These are phyloP conservation scores for Aspidiotus destructor DNA, from an alignment of 2,888 invertebrate genomes.

Conservation along the genomic window DNA sequence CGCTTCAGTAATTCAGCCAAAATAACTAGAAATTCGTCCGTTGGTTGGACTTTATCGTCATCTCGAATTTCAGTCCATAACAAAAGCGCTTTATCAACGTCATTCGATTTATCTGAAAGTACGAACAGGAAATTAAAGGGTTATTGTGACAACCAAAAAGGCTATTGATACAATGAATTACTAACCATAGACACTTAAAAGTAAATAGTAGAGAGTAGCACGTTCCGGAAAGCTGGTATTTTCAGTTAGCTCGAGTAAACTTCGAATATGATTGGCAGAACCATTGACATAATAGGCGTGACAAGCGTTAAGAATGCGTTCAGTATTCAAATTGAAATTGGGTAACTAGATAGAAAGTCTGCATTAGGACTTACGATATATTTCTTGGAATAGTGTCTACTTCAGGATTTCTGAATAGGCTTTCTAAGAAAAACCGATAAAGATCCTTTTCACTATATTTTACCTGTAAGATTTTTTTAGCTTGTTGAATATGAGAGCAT, in stretches of 20 bases:
- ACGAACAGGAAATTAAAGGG: constrained; percentile 10
- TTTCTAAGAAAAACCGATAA: not conserved
- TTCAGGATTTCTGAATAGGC: not conserved
- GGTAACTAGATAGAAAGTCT: constrained; percentile 43
- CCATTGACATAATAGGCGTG: constrained; percentile 52
- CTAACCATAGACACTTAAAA: constrained; percentile 59
- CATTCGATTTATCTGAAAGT: constrained; percentile 50
- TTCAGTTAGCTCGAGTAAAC: constrained; percentile 65
- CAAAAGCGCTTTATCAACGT: constrained; percentile 63
- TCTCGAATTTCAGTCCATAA: constrained; percentile 80
- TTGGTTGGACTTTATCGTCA: constrained; percentile 58
- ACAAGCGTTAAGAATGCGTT: constrained; percentile 57
- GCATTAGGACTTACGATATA: no score
- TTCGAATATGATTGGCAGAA: constrained; percentile 57
- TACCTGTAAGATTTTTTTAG: constrained; percentile 67
- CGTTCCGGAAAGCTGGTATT: constrained; percentile 66
- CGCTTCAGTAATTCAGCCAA: constrained; percentile 57
- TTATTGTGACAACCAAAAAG: not conserved
- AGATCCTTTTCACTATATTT: constrained; percentile 4
- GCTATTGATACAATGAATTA: constrained; percentile 17
- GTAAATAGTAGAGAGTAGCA: constrained; percentile 62
- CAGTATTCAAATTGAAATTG: constrained; percentile 59
- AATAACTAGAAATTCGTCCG: constrained; percentile 54
- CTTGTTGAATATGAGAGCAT: constrained; percentile 47
- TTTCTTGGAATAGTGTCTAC: no score